Conservation (phyloP, 2,797 vertebrate genomes). For the Arrhamphus sclerolepis region DNA sequence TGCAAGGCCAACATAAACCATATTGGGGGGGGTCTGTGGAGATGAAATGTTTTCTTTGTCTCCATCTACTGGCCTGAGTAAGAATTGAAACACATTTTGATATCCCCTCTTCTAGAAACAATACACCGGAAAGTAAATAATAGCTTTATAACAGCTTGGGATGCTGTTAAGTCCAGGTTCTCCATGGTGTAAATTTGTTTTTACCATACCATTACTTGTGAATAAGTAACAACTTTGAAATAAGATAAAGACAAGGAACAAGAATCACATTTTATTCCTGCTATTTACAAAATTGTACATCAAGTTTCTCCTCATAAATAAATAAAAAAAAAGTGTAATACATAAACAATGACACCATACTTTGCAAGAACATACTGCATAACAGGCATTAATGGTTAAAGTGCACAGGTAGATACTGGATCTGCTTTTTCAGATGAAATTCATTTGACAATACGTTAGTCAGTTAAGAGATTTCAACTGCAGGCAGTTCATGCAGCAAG, state of each 20-base stretch:
- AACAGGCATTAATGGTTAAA: conserved; percentile 74
- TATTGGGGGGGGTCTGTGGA: no score
- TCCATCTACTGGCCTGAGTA: background rate
- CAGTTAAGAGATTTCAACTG: conserved; percentile 39
- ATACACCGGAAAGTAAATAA: no score
- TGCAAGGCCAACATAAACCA: no score
- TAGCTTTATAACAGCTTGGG: no score
- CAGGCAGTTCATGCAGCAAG: conserved; percentile 61
- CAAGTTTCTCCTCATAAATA: conserved; percentile 46
- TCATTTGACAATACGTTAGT: conserved; percentile 31
- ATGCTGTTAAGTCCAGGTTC: no score
- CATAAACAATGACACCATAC: conserved; percentile 52
- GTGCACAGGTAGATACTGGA: conserved; percentile 74
- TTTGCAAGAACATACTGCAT: conserved; percentile 50
- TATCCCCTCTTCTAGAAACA: no score
- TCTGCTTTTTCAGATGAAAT: conserved; percentile 60
- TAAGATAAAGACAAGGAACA: conserved; percentile 39
- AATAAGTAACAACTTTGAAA: background rate
- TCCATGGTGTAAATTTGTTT: no score
- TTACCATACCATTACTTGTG: background rate
- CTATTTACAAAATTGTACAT: conserved; percentile 75
- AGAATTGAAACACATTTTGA: background rate
- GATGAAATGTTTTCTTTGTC: background rate
- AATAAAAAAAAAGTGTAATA: conserved; percentile 41
- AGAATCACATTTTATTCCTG: conserved; percentile 65